Percentiles rank a stretch among this genome's conserved stretches.
These are phyloP conservation scores for Labrus mixtus DNA, from an alignment of 2,113 vertebrate species.

Conservation along the genomic window DNA sequence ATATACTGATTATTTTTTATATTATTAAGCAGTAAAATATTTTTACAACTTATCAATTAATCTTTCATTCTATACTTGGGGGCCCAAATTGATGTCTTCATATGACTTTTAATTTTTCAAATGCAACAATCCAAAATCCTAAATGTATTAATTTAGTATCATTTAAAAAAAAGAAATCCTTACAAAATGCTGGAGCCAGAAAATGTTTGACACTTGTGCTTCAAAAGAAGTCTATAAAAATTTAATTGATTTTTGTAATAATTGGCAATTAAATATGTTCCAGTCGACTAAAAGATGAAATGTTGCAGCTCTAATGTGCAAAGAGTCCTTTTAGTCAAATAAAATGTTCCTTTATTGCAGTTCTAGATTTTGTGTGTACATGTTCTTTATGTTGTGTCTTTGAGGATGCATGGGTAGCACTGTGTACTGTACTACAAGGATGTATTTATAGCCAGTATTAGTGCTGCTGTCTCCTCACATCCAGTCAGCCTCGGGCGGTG, in stretches of 20 bases:
- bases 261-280: too few relatives aligned
- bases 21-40: too few relatives aligned
- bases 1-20: too few relatives aligned
- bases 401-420: conserved; percentile 43
- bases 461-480: conserved; percentile 79
- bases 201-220: background rate
- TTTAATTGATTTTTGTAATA: too few relatives aligned
- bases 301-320: background rate
- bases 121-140: too few relatives aligned
- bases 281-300: too few relatives aligned
- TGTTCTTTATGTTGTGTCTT: conserved; percentile 28
- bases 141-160: too few relatives aligned
- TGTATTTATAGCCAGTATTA: conserved; percentile 82
- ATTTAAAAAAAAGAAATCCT: background rate
- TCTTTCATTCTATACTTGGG: too few relatives aligned
- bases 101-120: too few relatives aligned
- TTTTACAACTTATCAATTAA: too few relatives aligned
- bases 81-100: too few relatives aligned
- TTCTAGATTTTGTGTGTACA: conserved; percentile 20
- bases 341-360: background rate
- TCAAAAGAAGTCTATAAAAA: too few relatives aligned
- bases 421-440: conserved; percentile 74
- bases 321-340: background rate
- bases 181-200: background rate
- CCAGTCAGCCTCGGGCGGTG: conserved; percentile 72